Evolutionary conservation across 2,113 vertebrate genomes (phyloP), one percentile per base, ranked within the genome.

Genomic region (Megalops atlanticus): DNA sequence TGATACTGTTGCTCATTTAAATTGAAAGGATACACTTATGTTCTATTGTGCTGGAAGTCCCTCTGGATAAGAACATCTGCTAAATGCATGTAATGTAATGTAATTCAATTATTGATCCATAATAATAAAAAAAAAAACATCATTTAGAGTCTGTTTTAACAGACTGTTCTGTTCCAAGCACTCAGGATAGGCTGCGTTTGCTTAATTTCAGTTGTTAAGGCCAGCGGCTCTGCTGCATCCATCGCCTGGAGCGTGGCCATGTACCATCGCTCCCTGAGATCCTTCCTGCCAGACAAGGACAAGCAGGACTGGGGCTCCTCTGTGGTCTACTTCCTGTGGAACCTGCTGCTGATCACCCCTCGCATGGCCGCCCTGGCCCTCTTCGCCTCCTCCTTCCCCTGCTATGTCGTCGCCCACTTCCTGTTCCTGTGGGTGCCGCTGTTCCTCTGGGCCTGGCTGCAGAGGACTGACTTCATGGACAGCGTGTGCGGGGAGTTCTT

Each of bases 241-340:
- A 81, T 92, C 4, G 87, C 91, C 33, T 58, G 39, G 77, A 80
- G 71, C 0, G 82, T 94, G 41, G 91, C 88, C 40, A 58, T 75
- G 58, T 97, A 98, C 83, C 96, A 98, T 86, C 95, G 92, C 85
- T 92, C 92, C 71, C 76, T 98, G 84, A 95, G 96, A 27, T 87
- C 91, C 87, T 96, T 96, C 90, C 86, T 97, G 27, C 85, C 80
- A 0, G 58, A 92, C 6, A 96, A 95, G 85, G 0, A 77, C 0
- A 38, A 79, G 47, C 92, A 95, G 83, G 45, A 33, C 18, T 0
- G 5, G 1, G 0, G 8, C 4, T 95, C 96, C 0, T 92, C 92
- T 0, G 0, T 87, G 38, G 0, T 93, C 78, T 97, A 94, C 83
- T 96, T 96, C 69, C 6, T 94, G 31, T 97, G 96, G 96, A 97